phyloP scores from a whole-genome alignment of 2,888 invertebrate species.

The Chrysolina oricalcia region DNA sequence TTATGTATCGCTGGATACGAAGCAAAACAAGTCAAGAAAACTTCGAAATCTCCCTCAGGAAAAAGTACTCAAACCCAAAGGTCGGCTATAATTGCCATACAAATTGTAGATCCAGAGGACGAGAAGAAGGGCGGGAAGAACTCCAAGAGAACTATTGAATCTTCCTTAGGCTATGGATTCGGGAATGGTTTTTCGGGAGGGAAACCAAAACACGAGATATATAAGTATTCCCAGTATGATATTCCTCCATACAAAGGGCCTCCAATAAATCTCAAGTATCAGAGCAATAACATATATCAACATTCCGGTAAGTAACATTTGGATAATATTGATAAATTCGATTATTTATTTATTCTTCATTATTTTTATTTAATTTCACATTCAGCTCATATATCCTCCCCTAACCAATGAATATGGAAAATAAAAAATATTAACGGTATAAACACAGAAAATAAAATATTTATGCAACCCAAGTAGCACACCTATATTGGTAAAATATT shows the following conservation, averaged over 20 bases:
- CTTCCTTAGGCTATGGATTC: slow-evolving; percentile 82
- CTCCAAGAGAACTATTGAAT: slow-evolving; percentile 83
- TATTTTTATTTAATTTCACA: neutral
- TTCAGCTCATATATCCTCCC: neutral
- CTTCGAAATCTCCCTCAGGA: neutral
- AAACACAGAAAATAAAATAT: too few species aligned
- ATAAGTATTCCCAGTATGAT: slow-evolving; percentile 82
- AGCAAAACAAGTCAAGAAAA: neutral
- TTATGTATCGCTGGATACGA: neutral
- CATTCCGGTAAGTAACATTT: neutral
- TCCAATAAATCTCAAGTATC: slow-evolving; percentile 5
- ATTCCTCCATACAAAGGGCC: slow-evolving; percentile 70
- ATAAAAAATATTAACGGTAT: too few species aligned
- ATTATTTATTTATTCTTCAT: neutral
- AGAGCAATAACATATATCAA: slow-evolving; percentile 4
- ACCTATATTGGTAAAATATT: too few species aligned
- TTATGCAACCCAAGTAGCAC: too few species aligned
- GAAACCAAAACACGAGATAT: slow-evolving; percentile 76
- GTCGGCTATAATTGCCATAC: slow-evolving; percentile 77
- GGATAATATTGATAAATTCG: neutral
- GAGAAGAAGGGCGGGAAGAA: slow-evolving; percentile 69
- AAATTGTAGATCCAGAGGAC: slow-evolving; percentile 76
- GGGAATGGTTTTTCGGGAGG: slow-evolving; percentile 69
- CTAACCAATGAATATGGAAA: too few species aligned
- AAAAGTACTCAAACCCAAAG: slow-evolving; percentile 10